A percentile compares a stretch with the other conserved stretches of the same genome.
Conservation (phyloP, 2,888 invertebrate genomes). For the Leptinotarsa haldemani region DNA sequence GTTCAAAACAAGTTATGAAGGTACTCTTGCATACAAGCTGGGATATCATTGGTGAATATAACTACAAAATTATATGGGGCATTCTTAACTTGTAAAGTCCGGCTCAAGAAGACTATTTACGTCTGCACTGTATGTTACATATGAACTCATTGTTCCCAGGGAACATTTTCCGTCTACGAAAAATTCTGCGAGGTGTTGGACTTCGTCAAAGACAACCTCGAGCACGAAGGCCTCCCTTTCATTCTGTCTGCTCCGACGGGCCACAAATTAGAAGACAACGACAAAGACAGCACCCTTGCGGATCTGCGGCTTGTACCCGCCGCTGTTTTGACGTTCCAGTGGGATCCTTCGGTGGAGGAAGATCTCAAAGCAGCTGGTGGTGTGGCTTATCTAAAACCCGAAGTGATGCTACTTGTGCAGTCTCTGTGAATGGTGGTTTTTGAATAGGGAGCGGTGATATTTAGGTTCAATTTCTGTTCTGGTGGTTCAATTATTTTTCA, state of each 20-base stretch:
- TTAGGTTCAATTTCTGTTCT: slow-evolving; percentile 10
- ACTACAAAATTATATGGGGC: no score
- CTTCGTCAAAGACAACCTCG: slow-evolving; percentile 83
- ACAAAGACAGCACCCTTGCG: slow-evolving; percentile 78
- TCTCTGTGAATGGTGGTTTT: slow-evolving; percentile 61
- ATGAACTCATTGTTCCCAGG: slow-evolving; percentile 67
- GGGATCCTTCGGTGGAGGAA: slow-evolving; percentile 70
- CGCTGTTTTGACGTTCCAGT: slow-evolving; percentile 80
- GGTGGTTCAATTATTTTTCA: not conserved
- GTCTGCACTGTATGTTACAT: no score
- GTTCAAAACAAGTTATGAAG: no score
- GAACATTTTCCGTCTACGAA: slow-evolving; percentile 89
- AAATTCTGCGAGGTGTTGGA: slow-evolving; percentile 78
- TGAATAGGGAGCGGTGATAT: not conserved
- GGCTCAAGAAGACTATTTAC: no score
- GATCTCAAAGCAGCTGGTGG: slow-evolving; percentile 69
- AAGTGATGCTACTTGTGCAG: slow-evolving; percentile 78
- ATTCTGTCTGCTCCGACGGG: slow-evolving; percentile 76
- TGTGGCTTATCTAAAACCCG: slow-evolving; percentile 80
- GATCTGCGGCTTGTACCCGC: slow-evolving; percentile 87
- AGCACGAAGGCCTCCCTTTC: slow-evolving; percentile 77
- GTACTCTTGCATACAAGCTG: no score
- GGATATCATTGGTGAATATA: no score
- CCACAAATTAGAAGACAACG: slow-evolving; percentile 74
- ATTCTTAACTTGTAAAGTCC: no score